Conservation (phyloP, 2,888 invertebrate genomes). For the Dyspetes luteomarginatus region DNA sequence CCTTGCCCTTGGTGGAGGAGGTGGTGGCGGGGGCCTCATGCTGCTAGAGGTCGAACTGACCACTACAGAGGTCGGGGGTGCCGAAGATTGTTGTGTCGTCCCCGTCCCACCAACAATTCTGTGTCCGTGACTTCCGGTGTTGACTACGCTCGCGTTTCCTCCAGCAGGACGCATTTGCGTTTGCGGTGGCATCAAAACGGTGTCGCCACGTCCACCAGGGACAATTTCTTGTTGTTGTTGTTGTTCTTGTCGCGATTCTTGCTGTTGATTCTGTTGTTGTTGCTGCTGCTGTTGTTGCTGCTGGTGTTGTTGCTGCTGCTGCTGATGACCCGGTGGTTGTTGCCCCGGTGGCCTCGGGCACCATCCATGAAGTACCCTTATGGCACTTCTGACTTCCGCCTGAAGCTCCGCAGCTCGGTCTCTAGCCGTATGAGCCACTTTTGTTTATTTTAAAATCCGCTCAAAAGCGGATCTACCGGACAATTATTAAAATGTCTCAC, state of each 20-base stretch:
- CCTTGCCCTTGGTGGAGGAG: conserved; percentile 84
- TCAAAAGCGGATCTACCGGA: conserved; percentile 68
- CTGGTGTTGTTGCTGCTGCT: conserved; percentile 62
- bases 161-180: conserved; percentile 75
- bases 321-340: conserved; percentile 55
- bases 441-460: conserved; percentile 71
- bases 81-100: conserved; percentile 49
- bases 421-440: conserved; percentile 81
- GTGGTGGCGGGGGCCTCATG: conserved; percentile 85
- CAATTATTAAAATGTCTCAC: conserved; percentile 22
- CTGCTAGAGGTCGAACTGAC: conserved; percentile 85
- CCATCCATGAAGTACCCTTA: conserved; percentile 82
- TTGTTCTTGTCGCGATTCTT: conserved; percentile 67
- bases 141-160: conserved; percentile 31
- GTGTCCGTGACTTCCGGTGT: conserved; percentile 65
- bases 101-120: conserved; percentile 25
- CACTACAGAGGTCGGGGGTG: conserved; percentile 75
- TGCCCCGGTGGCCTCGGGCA: conserved; percentile 77
- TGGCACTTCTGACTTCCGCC: conserved; percentile 82
- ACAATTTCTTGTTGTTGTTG: conserved; percentile 70
- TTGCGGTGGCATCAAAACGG: conserved; percentile 82
- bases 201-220: conserved; percentile 83
- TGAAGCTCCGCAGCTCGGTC: conserved; percentile 80
- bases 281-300: conserved; percentile 62
- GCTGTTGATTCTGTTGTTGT: conserved; percentile 69